phyloP scores from a whole-genome alignment of 2,888 invertebrate species.

The Abrostola tripartita region DNA sequence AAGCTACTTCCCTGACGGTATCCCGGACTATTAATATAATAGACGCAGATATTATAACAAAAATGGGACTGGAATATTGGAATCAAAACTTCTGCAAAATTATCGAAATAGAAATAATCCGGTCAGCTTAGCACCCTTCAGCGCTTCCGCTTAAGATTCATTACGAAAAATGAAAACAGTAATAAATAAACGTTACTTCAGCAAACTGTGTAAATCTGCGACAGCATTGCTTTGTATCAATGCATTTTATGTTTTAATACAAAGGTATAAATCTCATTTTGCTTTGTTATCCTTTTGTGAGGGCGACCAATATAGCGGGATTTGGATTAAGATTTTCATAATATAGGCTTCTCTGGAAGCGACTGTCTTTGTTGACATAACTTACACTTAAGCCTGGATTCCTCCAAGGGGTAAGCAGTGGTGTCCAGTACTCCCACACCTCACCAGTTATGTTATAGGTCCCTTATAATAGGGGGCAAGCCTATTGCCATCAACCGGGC shows the following conservation, averaged over 20 bases:
- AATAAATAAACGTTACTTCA: constrained; percentile 31
- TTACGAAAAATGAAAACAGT: constrained; percentile 35
- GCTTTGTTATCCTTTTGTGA: constrained; percentile 37
- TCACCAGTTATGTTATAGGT: not conserved
- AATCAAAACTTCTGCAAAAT: no score
- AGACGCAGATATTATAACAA: no score
- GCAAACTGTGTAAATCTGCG: constrained; percentile 27
- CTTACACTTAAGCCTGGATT: not conserved
- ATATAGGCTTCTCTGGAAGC: constrained; percentile 19
- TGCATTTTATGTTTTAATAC: constrained; percentile 40
- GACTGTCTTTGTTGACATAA: constrained; percentile 9
- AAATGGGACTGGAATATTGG: no score
- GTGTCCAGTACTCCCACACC: not conserved
- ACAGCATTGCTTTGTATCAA: constrained; percentile 15
- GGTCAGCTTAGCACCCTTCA: constrained; percentile 4
- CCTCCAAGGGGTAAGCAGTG: not conserved
- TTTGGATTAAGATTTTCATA: constrained; percentile 12
- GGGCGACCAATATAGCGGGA: constrained; percentile 17
- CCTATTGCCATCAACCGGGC: not conserved
- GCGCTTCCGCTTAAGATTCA: constrained; percentile 23
- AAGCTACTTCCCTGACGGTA: no score
- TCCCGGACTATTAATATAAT: no score
- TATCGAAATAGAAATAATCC: not conserved
- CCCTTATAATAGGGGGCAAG: not conserved
- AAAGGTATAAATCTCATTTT: constrained; percentile 34